Conservation (phyloP, 2,888 invertebrate species). For the Zaprionus lineosus region DNA sequence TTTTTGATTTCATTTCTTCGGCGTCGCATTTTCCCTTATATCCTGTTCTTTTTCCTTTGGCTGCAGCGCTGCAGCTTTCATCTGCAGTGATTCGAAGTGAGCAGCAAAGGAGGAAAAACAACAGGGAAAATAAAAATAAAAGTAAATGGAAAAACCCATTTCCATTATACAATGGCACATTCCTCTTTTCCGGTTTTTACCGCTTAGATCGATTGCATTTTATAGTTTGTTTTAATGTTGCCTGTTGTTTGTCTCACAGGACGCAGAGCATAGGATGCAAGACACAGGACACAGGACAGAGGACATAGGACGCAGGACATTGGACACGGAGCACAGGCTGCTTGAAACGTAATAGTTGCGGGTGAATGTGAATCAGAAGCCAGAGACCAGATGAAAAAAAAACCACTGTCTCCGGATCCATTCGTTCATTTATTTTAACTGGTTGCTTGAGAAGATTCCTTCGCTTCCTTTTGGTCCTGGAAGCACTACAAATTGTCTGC, state of each 20-base stretch:
- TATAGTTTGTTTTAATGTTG: conserved; percentile 78
- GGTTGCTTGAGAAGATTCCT: conserved; percentile 37
- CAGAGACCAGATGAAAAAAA: conserved; percentile 23
- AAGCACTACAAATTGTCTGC: conserved; percentile 68
- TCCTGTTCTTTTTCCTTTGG: conserved; percentile 35
- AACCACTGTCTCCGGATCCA: conserved; percentile 51
- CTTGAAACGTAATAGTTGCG: conserved; percentile 33
- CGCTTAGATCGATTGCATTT: conserved; percentile 79
- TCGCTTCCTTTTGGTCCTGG: conserved; percentile 60
- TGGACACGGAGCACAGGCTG: no score
- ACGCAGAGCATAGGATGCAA: conserved; percentile 6
- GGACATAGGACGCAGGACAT: conserved; percentile 24
- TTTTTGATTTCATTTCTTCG: conserved; percentile 66
- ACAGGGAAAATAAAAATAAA: conserved; percentile 33
- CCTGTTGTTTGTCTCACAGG: conserved; percentile 27
- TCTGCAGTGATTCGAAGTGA: conserved; percentile 40
- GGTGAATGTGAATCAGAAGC: conserved; percentile 28
- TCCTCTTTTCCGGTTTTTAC: conserved; percentile 76
- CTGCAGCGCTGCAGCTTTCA: conserved; percentile 69
- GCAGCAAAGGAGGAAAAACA: conserved; percentile 22
- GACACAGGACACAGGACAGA: no score
- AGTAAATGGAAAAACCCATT: conserved; percentile 62
- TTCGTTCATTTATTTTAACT: conserved; percentile 57
- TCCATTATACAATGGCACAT: conserved; percentile 77
- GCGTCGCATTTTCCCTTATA: conserved; percentile 58